Conservation (phyloP, 2,888 invertebrate species). For the Zygogramma bicolorata region DNA sequence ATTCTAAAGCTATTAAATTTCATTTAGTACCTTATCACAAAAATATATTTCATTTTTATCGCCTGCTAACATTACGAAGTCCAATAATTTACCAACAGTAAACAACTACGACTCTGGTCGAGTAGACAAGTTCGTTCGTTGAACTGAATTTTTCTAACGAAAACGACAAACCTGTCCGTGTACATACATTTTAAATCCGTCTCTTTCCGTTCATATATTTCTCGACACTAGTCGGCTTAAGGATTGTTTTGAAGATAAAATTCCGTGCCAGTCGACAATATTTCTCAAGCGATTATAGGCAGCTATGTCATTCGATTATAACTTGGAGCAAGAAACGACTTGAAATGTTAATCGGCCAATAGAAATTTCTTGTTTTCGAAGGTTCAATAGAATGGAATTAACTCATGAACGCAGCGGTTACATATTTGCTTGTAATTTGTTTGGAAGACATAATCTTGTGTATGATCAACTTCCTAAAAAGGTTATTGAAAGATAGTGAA, state of each 20-base stretch:
- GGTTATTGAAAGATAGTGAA: too few relatives aligned
- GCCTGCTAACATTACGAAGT: neutral
- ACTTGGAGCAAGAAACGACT: neutral
- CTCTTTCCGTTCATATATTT: slow-evolving; percentile 17
- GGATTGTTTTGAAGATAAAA: slow-evolving; percentile 19
- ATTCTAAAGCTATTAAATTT: neutral
- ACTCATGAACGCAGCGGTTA: too few relatives aligned
- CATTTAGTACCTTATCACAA: neutral
- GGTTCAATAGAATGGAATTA: too few relatives aligned
- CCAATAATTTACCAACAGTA: neutral
- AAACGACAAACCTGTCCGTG: neutral
- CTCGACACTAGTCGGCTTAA: slow-evolving; percentile 17
- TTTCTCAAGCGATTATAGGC: neutral
- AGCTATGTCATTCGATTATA: neutral
- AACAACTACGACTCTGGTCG: neutral
- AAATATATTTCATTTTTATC: slow-evolving; percentile 1
- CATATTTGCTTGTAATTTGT: too few relatives aligned
- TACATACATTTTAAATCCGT: neutral
- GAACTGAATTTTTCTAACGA: neutral
- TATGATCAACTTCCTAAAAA: too few relatives aligned
- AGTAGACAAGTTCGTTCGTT: neutral
- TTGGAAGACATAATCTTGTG: too few relatives aligned
- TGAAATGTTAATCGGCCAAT: neutral
- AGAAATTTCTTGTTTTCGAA: neutral
- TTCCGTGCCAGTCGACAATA: slow-evolving; percentile 23